Base-by-base conservation (phyloP, 2,113 vertebrate species). In the Coreoperca whiteheadi region DNA sequence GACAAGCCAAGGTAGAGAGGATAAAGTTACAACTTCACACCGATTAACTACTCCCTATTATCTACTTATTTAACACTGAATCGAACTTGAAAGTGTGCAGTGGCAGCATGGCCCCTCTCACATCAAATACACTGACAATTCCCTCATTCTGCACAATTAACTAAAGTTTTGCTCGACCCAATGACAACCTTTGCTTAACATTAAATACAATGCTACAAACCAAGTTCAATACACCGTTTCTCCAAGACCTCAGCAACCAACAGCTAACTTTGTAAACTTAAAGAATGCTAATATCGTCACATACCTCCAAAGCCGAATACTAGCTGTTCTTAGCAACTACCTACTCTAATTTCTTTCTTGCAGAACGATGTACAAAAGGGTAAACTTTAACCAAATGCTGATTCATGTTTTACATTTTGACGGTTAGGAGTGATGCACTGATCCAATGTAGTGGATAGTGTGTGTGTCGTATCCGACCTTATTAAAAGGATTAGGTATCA, bases 1-100 rank as follows among this genome's bases (percentile, higher is more conserved):
- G 79, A 74, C 79, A 64, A 82, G 82, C 84, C 77, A 71, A 64
- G 89, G 87, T 84, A 76, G 69, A 72, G 78, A 85, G 76, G 81
- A 89, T 77, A 93, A 94, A 94, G 89, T 92, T 89, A 85, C 85
- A 92, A 88, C 88, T 93, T 95, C 89, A 90, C 89, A 92, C 82
- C 86, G 89, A 94, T 92, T 94, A 94, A 94, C 91, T 93, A 91
- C 88, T 91, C 74, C 86, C 91, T 81, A 92, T 94, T 95, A 93
- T 92, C 93, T 91, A 93, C 83, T 95, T 95, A 94, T 94, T 95
- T 95, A 96, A 95, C 90, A 91, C 77, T 91, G 89, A 93, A 92
- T 94, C 90, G 73, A 88, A 95, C 90, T 88, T 87, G 87, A 89
- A 89, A 86, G 91, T 82, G 87, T 59, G 79, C 84, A 86, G 90